phyloP scores from a whole-genome alignment of 2,797 vertebrate genomes.

The Lepilemur ruficaudatus region DNA sequence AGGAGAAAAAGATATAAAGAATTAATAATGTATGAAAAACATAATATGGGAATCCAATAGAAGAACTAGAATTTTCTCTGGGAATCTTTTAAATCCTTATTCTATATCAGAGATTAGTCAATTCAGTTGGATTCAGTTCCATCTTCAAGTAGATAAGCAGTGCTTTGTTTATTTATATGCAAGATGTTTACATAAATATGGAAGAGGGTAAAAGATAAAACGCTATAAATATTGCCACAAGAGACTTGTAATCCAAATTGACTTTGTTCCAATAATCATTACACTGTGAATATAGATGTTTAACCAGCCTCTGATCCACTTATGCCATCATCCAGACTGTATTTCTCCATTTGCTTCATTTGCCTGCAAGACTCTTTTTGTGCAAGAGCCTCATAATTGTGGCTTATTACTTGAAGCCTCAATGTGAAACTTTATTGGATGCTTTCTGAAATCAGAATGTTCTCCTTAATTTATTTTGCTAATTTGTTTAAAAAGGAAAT shows the following conservation, averaged over 20 bases:
- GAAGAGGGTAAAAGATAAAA: conserved; percentile 20
- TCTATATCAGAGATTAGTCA: not conserved
- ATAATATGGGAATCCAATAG: not conserved
- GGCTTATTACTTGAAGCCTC: not conserved
- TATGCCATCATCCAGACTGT: not conserved
- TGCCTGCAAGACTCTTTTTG: conserved; percentile 27
- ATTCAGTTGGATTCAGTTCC: not conserved
- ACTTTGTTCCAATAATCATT: not conserved
- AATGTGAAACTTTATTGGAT: conserved; percentile 7
- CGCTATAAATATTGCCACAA: not conserved
- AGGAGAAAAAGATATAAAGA: not conserved
- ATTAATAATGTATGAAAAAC: not conserved
- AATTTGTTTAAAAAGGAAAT: conserved; percentile 28
- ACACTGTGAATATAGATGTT: not conserved
- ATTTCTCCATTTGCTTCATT: not conserved
- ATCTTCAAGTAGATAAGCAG: conserved; percentile 5
- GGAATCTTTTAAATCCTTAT: not conserved
- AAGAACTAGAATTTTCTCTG: conserved; percentile 28
- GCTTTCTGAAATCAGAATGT: conserved; percentile 23
- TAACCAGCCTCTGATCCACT: not conserved
- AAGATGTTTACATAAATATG: conserved; percentile 2
- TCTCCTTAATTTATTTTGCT: conserved; percentile 12
- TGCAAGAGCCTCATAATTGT: not conserved
- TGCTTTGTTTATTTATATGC: conserved; percentile 2
- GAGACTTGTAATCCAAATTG: conserved; percentile 16